Conservation (phyloP, 2,113 vertebrate genomes). For the Cyphomyrus plagiostoma region DNA sequence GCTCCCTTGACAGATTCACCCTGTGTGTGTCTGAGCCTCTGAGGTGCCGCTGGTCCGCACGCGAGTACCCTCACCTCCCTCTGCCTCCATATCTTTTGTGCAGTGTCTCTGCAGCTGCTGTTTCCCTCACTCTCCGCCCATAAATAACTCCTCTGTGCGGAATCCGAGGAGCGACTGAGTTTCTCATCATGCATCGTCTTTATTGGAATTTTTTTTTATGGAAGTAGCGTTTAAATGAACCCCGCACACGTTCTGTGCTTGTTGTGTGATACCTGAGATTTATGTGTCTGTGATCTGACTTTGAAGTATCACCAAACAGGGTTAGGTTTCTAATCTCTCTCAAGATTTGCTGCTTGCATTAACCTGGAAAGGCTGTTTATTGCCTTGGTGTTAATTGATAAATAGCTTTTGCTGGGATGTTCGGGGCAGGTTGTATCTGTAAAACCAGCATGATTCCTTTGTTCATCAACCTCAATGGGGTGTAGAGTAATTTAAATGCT, state of each 20-base stretch:
- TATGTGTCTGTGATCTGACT: background rate
- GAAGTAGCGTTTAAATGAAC: background rate
- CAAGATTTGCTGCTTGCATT: background rate
- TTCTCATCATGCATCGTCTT: background rate
- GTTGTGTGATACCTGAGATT: background rate
- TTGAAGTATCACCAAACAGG: background rate
- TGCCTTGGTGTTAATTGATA: background rate
- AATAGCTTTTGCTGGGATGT: conserved; percentile 16
- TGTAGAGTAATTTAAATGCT: conserved; percentile 16
- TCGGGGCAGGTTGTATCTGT: background rate
- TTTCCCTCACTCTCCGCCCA: background rate
- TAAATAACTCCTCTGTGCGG: background rate
- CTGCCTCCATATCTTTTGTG: background rate
- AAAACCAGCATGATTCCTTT: conserved; percentile 10
- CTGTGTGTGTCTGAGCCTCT: background rate
- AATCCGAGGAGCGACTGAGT: background rate
- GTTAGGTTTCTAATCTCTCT: background rate
- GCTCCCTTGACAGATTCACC: background rate
- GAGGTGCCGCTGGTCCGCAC: background rate
- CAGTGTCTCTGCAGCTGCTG: background rate
- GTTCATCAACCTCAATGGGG: background rate
- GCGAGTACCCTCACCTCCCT: background rate
- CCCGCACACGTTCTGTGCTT: background rate
- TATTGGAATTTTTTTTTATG: background rate
- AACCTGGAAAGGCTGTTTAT: background rate